Conservation (phyloP, 2,113 vertebrate species). For the Chaetorhynchus papuensis region DNA sequence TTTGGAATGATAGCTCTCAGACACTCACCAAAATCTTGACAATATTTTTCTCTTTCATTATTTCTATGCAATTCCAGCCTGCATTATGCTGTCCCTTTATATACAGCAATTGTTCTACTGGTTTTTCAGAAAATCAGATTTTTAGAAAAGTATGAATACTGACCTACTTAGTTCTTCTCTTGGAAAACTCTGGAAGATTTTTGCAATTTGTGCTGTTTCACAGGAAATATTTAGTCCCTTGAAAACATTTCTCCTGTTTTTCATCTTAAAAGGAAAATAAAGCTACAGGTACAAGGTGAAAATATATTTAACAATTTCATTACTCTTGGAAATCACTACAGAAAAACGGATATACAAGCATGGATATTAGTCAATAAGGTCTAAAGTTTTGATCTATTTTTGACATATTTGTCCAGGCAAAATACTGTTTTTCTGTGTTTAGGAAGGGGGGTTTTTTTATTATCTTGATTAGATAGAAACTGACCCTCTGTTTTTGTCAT, state of each 20-base stretch:
- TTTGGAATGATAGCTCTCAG: neutral
- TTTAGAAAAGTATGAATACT: neutral
- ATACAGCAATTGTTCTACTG: neutral
- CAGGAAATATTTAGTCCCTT: neutral
- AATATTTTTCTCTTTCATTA: neutral
- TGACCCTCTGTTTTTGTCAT: neutral
- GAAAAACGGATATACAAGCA: neutral
- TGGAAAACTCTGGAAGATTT: neutral
- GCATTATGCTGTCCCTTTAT: neutral
- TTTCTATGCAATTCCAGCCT: neutral
- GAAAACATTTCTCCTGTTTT: neutral
- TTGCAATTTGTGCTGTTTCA: neutral
- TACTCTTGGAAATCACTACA: neutral
- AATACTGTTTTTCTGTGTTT: neutral
- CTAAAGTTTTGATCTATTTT: neutral
- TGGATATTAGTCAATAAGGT: neutral
- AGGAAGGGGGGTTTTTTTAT: neutral
- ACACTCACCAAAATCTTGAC: neutral
- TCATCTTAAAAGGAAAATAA: neutral
- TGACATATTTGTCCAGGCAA: neutral
- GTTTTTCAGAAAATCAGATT: neutral
- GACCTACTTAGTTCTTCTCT: neutral
- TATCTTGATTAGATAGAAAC: slow-evolving; percentile 6
- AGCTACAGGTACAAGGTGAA: neutral
- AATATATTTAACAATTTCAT: neutral